These are phyloP conservation scores for Eledone cirrhosa DNA, from an alignment of 2,888 invertebrate genomes.

Conservation along the genomic window DNA sequence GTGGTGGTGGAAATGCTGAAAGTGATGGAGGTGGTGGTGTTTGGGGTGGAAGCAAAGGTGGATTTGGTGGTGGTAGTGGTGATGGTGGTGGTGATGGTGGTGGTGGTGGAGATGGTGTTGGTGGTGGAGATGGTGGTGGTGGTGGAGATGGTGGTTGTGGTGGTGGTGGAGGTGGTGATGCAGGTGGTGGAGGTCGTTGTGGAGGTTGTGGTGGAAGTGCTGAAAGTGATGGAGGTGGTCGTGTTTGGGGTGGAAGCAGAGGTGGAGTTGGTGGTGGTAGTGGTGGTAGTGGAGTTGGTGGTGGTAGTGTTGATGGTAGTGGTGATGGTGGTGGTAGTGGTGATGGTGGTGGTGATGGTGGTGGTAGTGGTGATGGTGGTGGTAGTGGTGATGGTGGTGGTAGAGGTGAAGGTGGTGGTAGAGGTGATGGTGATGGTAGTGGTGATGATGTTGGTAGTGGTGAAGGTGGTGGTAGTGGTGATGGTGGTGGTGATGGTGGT, in stretches of 20 bases:
- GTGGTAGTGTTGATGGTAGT: conserved; percentile 1
- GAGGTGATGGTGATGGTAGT: background rate
- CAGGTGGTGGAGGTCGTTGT: background rate
- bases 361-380: background rate
- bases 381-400: background rate
- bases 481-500: no score
- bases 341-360: background rate
- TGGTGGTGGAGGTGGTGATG: no score
- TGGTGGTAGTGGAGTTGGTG: background rate
- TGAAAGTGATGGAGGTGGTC: background rate
- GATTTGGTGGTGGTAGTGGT: no score
- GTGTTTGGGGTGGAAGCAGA: no score
- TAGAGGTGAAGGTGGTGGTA: background rate
- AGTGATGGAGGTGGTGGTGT: no score
- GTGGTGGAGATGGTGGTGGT: background rate
- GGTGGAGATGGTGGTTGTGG: background rate
- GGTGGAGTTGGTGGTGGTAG: background rate
- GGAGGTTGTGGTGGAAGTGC: background rate
- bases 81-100: no score
- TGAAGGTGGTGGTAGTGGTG: no score
- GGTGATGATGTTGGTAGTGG: background rate
- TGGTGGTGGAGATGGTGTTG: background rate
- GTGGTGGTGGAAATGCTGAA: background rate
- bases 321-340: background rate
- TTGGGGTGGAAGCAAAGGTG: no score